Evolutionary conservation across 2,113 vertebrate genomes (phyloP).

Genomic region (Camarhynchus parvulus): DNA sequence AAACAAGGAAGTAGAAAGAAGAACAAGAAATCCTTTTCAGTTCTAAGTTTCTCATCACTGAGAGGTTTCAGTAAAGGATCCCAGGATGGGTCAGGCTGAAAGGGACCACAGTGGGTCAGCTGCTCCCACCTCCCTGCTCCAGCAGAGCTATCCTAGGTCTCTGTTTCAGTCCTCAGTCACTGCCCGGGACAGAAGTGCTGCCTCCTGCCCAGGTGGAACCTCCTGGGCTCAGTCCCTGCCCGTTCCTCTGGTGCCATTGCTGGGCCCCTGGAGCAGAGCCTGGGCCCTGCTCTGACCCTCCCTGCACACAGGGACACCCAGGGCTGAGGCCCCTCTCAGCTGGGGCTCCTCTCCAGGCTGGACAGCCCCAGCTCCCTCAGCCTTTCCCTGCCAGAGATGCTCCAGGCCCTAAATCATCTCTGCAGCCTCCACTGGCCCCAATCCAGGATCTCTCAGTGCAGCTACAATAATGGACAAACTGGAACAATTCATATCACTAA

Average conservation of each 20-base stretch:
- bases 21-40: not conserved
- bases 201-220: not conserved
- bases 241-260: not conserved
- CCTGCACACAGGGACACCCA: not conserved
- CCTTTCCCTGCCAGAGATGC: not conserved
- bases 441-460: not conserved
- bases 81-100: not conserved
- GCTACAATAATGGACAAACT: not conserved
- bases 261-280: not conserved
- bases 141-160: not conserved
- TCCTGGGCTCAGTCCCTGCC: not conserved
- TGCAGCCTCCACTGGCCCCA: rapidly evolving
- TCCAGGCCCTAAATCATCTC: not conserved
- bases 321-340: not conserved
- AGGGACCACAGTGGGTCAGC: not conserved
- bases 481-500: not conserved
- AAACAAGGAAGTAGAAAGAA: not conserved
- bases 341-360: not conserved
- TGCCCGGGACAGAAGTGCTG: not conserved
- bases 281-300: not conserved
- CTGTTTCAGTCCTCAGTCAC: rapidly evolving
- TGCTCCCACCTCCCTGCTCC: not conserved
- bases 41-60: not conserved
- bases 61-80: not conserved
- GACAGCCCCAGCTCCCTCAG: not conserved